Percentiles rank a stretch among this genome's conserved stretches.
These are phyloP conservation scores for Hemitrygon akajei DNA, from an alignment of 2,797 vertebrate genomes.

Conservation along the genomic window DNA sequence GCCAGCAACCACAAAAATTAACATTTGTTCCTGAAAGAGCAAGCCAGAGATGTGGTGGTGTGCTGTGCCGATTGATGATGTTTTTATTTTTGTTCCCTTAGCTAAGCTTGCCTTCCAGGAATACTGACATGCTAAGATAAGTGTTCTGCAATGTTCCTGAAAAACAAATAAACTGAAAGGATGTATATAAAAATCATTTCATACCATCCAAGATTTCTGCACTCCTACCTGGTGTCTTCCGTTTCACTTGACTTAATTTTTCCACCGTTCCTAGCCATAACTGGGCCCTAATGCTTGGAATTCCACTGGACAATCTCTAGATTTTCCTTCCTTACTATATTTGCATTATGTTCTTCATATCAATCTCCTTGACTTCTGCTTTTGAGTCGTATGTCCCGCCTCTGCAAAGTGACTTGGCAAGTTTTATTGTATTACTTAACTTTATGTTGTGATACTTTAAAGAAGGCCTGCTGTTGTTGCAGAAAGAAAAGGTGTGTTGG, in stretches of 20 bases:
- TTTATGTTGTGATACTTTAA: background rate
- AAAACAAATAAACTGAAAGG: background rate
- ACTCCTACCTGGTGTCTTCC: background rate
- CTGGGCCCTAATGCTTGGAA: background rate
- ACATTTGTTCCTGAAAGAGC: background rate
- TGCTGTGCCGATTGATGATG: background rate
- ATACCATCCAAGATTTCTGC: background rate
- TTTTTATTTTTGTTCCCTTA: background rate
- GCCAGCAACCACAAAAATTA: constrained; percentile 12
- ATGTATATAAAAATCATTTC: background rate
- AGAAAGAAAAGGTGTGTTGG: background rate
- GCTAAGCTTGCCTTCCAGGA: constrained; percentile 29
- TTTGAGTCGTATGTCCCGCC: no score
- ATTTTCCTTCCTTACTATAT: no score
- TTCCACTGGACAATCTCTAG: background rate
- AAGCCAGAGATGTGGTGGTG: background rate
- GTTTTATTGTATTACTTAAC: background rate
- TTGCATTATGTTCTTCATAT: no score
- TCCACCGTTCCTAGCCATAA: background rate
- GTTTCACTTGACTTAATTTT: background rate
- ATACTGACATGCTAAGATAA: background rate
- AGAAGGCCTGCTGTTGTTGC: background rate
- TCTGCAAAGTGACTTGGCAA: background rate
- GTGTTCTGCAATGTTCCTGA: background rate
- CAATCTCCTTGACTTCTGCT: no score